Conservation (phyloP, 2,113 vertebrate species). For the Perca fluviatilis region DNA sequence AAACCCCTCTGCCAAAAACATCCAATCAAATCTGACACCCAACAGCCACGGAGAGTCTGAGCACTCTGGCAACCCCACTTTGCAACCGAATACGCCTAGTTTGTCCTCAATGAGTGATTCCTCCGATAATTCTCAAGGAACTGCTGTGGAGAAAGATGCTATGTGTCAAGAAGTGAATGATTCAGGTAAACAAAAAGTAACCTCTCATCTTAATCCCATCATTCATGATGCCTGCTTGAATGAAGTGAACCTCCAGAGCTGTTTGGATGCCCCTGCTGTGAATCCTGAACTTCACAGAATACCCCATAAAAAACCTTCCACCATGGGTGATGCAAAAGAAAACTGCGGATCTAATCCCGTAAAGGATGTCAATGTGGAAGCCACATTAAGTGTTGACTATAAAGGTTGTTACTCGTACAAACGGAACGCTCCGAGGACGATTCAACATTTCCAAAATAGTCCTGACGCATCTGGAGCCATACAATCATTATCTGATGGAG, state of each 20-base stretch:
- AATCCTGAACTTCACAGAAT: slow-evolving; percentile 19
- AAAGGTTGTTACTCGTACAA: slow-evolving; percentile 1
- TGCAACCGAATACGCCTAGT: background rate
- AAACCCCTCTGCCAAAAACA: background rate
- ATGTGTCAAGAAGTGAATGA: slow-evolving; percentile 13
- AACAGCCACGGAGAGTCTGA: background rate
- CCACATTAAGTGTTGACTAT: background rate
- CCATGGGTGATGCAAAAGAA: background rate
- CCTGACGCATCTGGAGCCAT: background rate
- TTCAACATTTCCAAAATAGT: slow-evolving; percentile 15
- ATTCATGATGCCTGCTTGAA: slow-evolving; percentile 12
- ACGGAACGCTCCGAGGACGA: slow-evolving; percentile 1
- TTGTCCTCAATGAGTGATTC: slow-evolving; percentile 21
- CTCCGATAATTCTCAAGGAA: background rate
- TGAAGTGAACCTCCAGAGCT: slow-evolving; percentile 5
- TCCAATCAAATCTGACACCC: slow-evolving; percentile 9
- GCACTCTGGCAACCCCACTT: background rate
- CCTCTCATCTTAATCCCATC: background rate
- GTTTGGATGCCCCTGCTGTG: background rate
- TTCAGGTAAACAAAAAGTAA: slow-evolving; percentile 1
- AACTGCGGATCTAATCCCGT: background rate
- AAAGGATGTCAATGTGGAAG: background rate
- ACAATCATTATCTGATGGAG: slow-evolving; percentile 5
- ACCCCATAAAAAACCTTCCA: slow-evolving; percentile 3
- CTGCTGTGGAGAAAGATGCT: background rate